Percentiles rank a stretch among this genome's conserved stretches.
Evolutionary conservation across 2,888 invertebrate genomes (phyloP).

Genomic region (Blastobasis adustella): DNA sequence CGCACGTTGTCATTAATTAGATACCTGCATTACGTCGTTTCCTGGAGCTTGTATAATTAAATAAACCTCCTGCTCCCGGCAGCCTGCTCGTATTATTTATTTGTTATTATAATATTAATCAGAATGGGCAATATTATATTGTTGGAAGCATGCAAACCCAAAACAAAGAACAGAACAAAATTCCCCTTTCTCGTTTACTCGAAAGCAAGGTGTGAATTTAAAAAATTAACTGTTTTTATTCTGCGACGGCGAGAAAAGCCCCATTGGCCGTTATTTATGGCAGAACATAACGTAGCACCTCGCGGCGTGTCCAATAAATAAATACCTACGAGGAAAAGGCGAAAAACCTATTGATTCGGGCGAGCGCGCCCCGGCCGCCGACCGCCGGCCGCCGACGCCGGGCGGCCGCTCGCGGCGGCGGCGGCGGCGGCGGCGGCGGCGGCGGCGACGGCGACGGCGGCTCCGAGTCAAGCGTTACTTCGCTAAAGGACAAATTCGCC

Average conservation of each 20-base stretch:
- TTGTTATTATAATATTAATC: too few relatives aligned
- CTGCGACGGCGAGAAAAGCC: conserved; percentile 1
- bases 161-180: too few relatives aligned
- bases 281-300: conserved; percentile 2
- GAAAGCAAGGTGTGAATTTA: neutral
- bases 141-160: too few relatives aligned
- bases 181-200: neutral
- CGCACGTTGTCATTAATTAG: too few relatives aligned
- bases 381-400: neutral
- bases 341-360: conserved; percentile 8
- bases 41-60: too few relatives aligned
- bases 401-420: conserved; percentile 4
- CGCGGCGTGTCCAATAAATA: conserved; percentile 5
- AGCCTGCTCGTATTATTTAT: too few relatives aligned
- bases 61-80: too few relatives aligned
- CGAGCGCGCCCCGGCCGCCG: neutral
- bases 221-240: conserved; percentile 10
- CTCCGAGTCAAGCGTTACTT: neutral
- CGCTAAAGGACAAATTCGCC: conserved; percentile 4
- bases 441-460: neutral
- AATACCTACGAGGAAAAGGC: conserved; percentile 1
- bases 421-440: conserved; percentile 7
- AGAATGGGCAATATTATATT: too few relatives aligned
- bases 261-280: conserved; percentile 13
- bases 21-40: too few relatives aligned